Percentiles rank a stretch among this genome's conserved stretches.
phyloP scores from a whole-genome alignment of 1,140 invertebrate genomes.

The Tribolium castaneum region DNA sequence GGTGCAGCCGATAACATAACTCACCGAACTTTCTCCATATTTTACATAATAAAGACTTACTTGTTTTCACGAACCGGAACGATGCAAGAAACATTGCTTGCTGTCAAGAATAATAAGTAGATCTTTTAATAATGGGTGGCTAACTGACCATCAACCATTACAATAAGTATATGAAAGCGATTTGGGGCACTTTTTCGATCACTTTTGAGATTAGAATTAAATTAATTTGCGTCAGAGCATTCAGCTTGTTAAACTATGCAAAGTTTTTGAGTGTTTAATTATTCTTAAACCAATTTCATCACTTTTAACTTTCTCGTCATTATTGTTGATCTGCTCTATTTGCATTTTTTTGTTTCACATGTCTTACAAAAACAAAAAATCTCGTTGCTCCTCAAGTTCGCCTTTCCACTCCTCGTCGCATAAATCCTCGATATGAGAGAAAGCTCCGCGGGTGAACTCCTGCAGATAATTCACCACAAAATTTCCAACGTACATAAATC shows the following conservation, averaged over 20 bases:
- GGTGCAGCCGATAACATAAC: no score
- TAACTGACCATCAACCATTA: background rate
- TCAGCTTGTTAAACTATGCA: background rate
- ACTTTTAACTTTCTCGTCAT: background rate
- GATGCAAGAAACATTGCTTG: no score
- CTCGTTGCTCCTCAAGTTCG: background rate
- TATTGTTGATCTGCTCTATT: no score
- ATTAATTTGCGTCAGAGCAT: background rate
- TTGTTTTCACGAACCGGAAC: no score
- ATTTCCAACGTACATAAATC: background rate
- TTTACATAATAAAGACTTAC: background rate
- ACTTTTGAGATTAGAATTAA: background rate
- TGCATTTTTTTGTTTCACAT: background rate
- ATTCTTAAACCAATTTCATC: background rate
- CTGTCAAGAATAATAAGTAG: no score
- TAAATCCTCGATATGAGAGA: background rate
- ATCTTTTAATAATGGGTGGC: no score
- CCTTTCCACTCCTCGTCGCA: background rate
- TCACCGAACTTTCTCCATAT: background rate
- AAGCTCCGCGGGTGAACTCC: background rate
- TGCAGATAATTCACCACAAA: background rate
- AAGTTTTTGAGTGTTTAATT: background rate
- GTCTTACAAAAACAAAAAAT: background rate
- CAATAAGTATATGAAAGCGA: background rate
- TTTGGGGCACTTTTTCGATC: background rate